Evolutionary conservation across 2,797 vertebrate species (phyloP), one percentile per base, ranked within the genome.

Genomic region (Bufotes viridis): DNA sequence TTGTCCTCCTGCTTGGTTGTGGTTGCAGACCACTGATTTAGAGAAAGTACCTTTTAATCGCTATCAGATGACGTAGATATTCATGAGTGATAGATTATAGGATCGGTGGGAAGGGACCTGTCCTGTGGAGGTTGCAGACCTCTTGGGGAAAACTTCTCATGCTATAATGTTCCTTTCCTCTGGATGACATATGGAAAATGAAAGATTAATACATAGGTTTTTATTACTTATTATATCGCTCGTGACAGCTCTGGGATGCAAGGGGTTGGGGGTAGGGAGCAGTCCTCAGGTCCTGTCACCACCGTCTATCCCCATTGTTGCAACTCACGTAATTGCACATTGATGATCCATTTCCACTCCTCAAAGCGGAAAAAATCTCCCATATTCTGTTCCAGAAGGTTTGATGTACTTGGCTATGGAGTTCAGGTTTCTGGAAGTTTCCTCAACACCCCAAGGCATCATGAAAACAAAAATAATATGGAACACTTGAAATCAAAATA

Each of bases 131-230:
- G n/a, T 69, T 65, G 4, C 55, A 63, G 82, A 72, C 34, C 82
- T 74, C 81, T 55, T 49, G 18, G 13, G 60, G 81, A 57, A 81
- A 24, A 29, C 17, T 61, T 65, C 67, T 84, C 87, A 88, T 81
- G 81, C 34, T 60, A 61, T 78, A 55, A 42, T 63, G 34, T 63
- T 80, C 51, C 53, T 55, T 78, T 53, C 65, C 34, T 79, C 42
- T 79, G 65, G 51, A 57, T 79, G 87, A 88, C 80, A 14, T 84
- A 88, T 79, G 67, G 75, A 8, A 72, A 49, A 78, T 88, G 75
- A 78, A 49, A 88, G 22, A 78, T 83, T 22, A 34, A 87, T 82
- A 87, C 76, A 83, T 82, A 29, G 58, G 14, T 34, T 87, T 87
- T 78, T 76, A 78, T 65, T 87, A 87, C 53, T 12, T 82, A 70